Base-by-base conservation (phyloP, 1,140 invertebrate species). In the Cataglyphis hispanica region DNA sequence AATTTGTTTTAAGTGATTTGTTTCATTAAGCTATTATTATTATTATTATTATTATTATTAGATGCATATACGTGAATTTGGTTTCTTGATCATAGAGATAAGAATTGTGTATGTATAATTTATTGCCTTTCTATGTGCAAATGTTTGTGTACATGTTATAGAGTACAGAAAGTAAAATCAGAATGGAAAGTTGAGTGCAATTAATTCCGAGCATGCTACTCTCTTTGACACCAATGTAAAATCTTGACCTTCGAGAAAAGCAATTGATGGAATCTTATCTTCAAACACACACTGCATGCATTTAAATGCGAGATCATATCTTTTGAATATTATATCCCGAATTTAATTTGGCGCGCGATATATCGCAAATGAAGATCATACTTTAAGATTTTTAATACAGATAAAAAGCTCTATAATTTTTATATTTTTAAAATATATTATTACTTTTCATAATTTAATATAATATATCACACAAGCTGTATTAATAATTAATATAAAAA, bases 161-260 rank as follows among this genome's bases (percentile, higher is more conserved):
- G 61, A 31, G 37, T 50, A 66, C 66, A 74, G 88, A 90, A 90
- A 87, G 89, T 90, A 88, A 90, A 89, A 88, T 90, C 64, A 67
- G 75, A 90, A 90, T 90, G 86, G 89, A 90, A 90, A 90, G 89
- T 90, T 53, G 78, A 63, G 69, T 56, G 19, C 22, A 76, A 89
- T 85, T 89, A 89, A 89, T 89, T 80, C 87, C 31, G 46, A 60
- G 19, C 70, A 56, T 66, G 60, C 64, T 66, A 50, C 60, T 81
- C 67, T 67, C 86, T 85, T 88, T 88, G 70, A 88, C 25, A 75
- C 61, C 53, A 56, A 50, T 61, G 83, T 74, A 40, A 85, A 89
- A 88, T 56, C 58, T 70, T 56, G 46, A 83, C 53, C 78, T 43
- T 60, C 37, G 13, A 19, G 67, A 83, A 66, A 72, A 50, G 31